Evolutionary conservation across 64 coral and sea anemone species (phyloP), one percentile per base, ranked within the genome.

Genomic region (Actinia tenebrosa): DNA sequence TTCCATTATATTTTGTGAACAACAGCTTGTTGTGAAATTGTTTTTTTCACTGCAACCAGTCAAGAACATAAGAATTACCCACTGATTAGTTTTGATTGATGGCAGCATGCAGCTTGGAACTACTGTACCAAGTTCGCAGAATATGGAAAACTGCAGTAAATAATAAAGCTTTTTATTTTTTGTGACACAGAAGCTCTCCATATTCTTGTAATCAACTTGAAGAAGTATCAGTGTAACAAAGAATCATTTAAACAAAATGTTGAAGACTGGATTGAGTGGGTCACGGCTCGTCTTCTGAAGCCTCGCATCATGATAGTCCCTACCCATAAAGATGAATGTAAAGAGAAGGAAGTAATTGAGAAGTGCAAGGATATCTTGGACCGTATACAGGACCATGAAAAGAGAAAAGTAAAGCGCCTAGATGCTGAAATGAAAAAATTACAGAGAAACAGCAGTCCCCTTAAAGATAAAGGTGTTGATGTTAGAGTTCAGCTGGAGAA

Each of bases 241-340:
- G 66, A 71, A 60, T 91, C 84, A 55, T 90, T 98, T 86, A 44
- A 87, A 77, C 53, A 75, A 91, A 84, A 92, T 88, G 90, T 95
- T 89, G 88, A 92, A 89, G 87, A 95, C 78, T 98, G 96, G 96
- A 77, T 98, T 10, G 86, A 94, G 56, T 68, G 91, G 47, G 90
- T 98, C 10, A 82, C 88, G 55, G 90, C 96, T 44, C 90, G 90
- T 26, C 87, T 98, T 14, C 77, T 42, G 46, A 87, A 88, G 59
- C 93, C 93, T 25, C 84, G 90, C 15, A 80, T 98, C 71, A 90
- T 98, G 93, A 52, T 98, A 30, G 93, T 98, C 1, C 87, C 91
- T 0, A 98, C 96, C 43, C 96, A 98, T n/a, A 85, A 86, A 20
- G 96, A 98, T 56, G 82, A 92, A 86, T 84, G 44, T 60, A 86